Evolutionary conservation across 1,140 invertebrate species (phyloP).

Genomic region (Chionoecetes opilio): DNA sequence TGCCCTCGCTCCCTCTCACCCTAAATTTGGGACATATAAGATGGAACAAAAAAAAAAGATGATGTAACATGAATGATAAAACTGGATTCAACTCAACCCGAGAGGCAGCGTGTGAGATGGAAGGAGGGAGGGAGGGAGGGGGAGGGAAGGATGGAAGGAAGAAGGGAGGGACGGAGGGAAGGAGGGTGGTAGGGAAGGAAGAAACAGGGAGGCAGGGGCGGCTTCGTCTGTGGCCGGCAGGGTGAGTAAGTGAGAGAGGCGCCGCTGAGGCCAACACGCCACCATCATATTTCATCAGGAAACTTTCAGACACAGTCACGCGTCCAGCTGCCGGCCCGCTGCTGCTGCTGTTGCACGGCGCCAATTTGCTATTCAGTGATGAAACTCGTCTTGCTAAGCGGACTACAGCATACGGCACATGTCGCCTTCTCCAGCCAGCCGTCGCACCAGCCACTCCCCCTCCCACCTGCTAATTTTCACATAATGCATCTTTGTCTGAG

Average conservation of each 20-base stretch:
- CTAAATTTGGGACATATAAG: conserved; percentile 17
- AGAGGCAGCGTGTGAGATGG: background rate
- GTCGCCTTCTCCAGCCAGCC: background rate
- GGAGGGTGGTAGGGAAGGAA: background rate
- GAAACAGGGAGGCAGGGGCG: background rate
- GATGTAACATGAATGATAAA: background rate
- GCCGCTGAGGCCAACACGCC: background rate
- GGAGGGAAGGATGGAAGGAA: background rate
- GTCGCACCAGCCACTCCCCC: too few relatives aligned
- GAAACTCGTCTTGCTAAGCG: background rate
- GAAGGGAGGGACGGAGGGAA: background rate
- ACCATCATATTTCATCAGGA: conserved; percentile 29
- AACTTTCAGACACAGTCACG: conserved; percentile 17
- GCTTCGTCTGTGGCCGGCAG: conserved; percentile 7
- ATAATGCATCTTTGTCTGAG: conserved; percentile 29
- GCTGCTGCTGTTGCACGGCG: background rate
- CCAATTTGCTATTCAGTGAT: background rate
- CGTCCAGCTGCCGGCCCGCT: background rate
- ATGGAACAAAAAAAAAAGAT: background rate
- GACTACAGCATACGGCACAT: background rate
- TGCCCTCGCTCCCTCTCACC: background rate
- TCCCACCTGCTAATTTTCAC: background rate
- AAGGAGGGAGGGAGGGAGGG: too few relatives aligned
- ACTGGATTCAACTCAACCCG: background rate
- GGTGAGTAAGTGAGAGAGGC: conserved; percentile 4